Percentiles rank a stretch among this genome's conserved stretches.
Evolutionary conservation across 2,888 invertebrate genomes (phyloP).

Genomic region (Erebia ligea): DNA sequence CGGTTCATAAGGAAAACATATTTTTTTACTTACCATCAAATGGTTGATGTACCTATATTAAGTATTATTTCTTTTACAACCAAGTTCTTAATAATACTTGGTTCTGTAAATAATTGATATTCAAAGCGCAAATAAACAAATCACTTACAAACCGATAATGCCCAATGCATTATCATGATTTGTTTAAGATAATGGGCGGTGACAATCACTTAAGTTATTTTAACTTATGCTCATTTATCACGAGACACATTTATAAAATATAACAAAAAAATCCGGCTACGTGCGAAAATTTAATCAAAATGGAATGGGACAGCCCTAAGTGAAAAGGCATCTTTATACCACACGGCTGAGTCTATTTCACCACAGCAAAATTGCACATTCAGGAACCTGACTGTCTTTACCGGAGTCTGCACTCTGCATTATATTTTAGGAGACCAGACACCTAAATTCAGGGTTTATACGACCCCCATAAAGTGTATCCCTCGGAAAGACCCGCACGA

Average conservation of each 20-base stretch:
- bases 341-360: not conserved
- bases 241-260: not conserved
- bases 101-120: too few species aligned
- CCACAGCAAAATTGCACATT: not conserved
- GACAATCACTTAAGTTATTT: too few species aligned
- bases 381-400: slow-evolving; percentile 7
- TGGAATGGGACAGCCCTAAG: not conserved
- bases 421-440: slow-evolving; percentile 21
- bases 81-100: too few species aligned
- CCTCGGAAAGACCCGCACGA: slow-evolving; percentile 2
- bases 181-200: too few species aligned
- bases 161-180: too few species aligned
- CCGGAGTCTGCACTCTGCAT: slow-evolving; percentile 8
- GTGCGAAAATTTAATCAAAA: not conserved
- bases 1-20: not conserved
- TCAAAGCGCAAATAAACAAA: too few species aligned
- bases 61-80: too few species aligned
- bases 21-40: too few species aligned
- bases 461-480: slow-evolving; percentile 8
- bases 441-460: slow-evolving; percentile 19
- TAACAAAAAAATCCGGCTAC: not conserved
- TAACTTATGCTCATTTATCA: too few species aligned
- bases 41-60: too few species aligned
- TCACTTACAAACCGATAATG: too few species aligned
- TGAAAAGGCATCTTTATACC: slow-evolving; percentile 7